Conservation (phyloP, 1,140 invertebrate genomes). For the Drosophila nasuta region DNA sequence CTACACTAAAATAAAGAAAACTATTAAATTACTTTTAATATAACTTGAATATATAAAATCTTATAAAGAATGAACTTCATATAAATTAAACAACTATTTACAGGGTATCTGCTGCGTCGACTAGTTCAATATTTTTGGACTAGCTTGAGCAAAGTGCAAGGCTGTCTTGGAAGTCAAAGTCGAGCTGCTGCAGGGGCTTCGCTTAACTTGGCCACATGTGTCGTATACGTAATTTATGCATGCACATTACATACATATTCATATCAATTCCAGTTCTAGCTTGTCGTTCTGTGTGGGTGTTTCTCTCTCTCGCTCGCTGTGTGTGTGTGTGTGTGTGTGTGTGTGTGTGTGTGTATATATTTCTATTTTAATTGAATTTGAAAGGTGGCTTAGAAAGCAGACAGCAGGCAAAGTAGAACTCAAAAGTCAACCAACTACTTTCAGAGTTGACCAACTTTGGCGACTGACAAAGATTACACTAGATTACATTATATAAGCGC, state of each 20-base stretch:
- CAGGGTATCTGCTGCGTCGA: conserved; percentile 3
- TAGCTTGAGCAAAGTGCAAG: conserved; percentile 65
- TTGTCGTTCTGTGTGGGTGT: conserved; percentile 46
- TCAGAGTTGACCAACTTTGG: conserved; percentile 79
- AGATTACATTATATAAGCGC: conserved; percentile 57
- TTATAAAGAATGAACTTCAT: no score
- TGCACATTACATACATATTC: conserved; percentile 67
- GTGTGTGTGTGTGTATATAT: conserved; percentile 43
- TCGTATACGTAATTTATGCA: conserved; percentile 81
- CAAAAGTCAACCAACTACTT: conserved; percentile 75
- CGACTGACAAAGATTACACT: conserved; percentile 50
- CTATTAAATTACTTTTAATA: no score
- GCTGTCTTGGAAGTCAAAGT: conserved; percentile 63
- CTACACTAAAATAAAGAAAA: neutral
- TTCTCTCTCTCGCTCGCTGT: conserved; percentile 5
- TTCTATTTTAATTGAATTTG: conserved; percentile 72
- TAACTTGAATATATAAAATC: no score
- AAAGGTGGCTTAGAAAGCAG: conserved; percentile 64
- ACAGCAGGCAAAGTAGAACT: conserved; percentile 46
- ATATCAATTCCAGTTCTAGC: conserved; percentile 70
- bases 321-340: conserved; percentile 31
- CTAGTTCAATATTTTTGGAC: neutral
- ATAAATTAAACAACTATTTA: no score
- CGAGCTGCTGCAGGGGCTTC: conserved; percentile 13
- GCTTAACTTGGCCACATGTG: conserved; percentile 50